Conservation (phyloP, 35 echinoderm and acorn worm species). For the Patiria miniata region DNA sequence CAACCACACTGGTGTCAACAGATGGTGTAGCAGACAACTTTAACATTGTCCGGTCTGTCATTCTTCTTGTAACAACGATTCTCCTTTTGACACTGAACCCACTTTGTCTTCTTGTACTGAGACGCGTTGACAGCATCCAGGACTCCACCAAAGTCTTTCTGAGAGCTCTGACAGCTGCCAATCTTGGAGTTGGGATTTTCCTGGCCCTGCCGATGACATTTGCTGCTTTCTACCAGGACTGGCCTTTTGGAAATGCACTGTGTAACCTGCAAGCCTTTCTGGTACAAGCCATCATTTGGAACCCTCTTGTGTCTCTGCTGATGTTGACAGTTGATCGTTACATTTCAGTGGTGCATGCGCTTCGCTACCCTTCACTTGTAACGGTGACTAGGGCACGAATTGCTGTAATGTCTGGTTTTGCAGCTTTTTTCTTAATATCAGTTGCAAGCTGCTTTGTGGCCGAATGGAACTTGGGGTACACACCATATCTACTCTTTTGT, state of each 20-base stretch:
- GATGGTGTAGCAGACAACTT: no score
- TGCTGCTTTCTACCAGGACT: neutral
- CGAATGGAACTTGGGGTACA: no score
- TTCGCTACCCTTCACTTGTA: no score
- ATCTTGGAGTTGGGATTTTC: neutral
- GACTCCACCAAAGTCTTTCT: constrained; percentile 17
- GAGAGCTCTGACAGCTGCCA: neutral
- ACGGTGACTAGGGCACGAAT: no score
- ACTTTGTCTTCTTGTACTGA: neutral
- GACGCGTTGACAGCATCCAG: neutral
- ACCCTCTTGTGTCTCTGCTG: neutral
- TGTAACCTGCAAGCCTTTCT: neutral
- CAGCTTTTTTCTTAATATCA: no score
- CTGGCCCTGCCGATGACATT: neutral
- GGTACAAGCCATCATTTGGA: neutral
- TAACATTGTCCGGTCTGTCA: no score
- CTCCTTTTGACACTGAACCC: neutral
- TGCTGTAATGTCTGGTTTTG: no score
- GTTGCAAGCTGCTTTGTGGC: no score
- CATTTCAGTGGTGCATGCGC: neutral
- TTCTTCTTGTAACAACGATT: no score
- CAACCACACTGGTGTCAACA: no score
- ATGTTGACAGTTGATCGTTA: constrained; percentile 15
- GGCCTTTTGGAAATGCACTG: neutral
- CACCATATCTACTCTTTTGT: no score